Evolutionary conservation across 2,888 invertebrate genomes (phyloP), one percentile per base, ranked within the genome.

Genomic region (Drosophila prostipennis): DNA sequence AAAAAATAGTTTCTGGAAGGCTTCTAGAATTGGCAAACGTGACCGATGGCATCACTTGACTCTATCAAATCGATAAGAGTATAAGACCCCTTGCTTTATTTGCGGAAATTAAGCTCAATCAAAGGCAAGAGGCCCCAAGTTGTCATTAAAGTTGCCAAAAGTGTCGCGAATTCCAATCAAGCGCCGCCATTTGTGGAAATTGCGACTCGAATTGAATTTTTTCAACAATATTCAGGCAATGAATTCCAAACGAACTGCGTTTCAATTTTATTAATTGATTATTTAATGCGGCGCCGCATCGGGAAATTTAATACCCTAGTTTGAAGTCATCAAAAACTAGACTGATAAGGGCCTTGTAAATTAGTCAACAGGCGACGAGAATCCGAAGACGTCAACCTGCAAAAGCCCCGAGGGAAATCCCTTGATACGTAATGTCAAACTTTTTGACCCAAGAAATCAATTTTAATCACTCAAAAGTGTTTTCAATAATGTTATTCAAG

Each of bases 21-120:
- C 34, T 19, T 51, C 29, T 32, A n/a, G 19, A 23, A n/a, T 32
- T 32, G 14, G 23, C 23, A 29, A 14, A 61, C 61, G 60, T 48
- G 61, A 32, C 34, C 23, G 14, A 26, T 10, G 14, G 23, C 23
- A 59, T n/a, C 34, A 59, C n/a, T 26, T 36, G 8, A 19, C 43
- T 26, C 16, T 10, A 64, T 63, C 40, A 34, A 4, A 63, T 64
- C 40, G 64, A 65, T 40, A 48, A 32, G 16, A 29, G 11, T 32
- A 32, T 4, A 52, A 39, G 65, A n/a, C n/a, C 45, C 46, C 26
- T 10, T 11, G 6, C 14, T 52, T 43, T 51, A 43, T 52, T 52
- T 40, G 37, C 54, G 69, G 48, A 71, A 80, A 86, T 80, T 73
- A 72, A 86, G 76, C 52, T 80, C 80, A 86, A 80, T 86, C 65